A percentile compares a stretch with the other conserved stretches of the same genome.
phyloP scores from a whole-genome alignment of 2,113 vertebrate species.

The Oceanites oceanicus region DNA sequence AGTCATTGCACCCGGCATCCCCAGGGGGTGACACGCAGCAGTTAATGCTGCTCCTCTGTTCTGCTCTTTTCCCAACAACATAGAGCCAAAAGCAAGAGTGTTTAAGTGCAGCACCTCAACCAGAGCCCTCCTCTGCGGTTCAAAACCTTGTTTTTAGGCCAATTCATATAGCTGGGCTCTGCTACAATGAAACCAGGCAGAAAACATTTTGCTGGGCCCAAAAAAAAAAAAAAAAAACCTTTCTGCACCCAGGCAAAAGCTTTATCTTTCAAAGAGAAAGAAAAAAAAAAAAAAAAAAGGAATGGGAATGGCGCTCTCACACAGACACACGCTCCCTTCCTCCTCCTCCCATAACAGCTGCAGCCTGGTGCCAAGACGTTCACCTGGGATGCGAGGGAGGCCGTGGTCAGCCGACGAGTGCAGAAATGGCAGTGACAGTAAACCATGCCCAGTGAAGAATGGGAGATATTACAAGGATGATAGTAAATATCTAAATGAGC shows the following conservation, averaged over 20 bases:
- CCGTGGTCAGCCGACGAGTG: conserved; percentile 57
- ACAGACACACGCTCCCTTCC: conserved; percentile 51
- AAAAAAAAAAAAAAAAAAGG: neutral
- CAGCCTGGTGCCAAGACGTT: conserved; percentile 64
- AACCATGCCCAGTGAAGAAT: conserved; percentile 68
- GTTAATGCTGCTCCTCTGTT: neutral
- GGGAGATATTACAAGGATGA: conserved; percentile 67
- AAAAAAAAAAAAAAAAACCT: too few species aligned
- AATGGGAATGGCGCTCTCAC: conserved; percentile 48
- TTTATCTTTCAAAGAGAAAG: neutral
- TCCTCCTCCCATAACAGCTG: conserved; percentile 53
- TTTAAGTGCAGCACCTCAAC: neutral
- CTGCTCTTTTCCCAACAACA: neutral
- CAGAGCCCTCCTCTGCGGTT: neutral
- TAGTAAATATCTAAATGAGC: conserved; percentile 65
- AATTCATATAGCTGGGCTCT: neutral
- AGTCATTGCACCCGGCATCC: neutral
- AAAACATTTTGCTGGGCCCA: neutral
- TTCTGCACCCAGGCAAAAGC: neutral
- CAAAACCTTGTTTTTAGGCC: neutral
- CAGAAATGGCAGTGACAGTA: conserved; percentile 71
- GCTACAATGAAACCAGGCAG: neutral
- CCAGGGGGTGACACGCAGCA: neutral
- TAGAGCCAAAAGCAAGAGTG: neutral
- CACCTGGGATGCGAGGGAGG: conserved; percentile 65